Base-by-base conservation (phyloP, 1,140 invertebrate genomes). In the Pachypeltis micranthus region DNA sequence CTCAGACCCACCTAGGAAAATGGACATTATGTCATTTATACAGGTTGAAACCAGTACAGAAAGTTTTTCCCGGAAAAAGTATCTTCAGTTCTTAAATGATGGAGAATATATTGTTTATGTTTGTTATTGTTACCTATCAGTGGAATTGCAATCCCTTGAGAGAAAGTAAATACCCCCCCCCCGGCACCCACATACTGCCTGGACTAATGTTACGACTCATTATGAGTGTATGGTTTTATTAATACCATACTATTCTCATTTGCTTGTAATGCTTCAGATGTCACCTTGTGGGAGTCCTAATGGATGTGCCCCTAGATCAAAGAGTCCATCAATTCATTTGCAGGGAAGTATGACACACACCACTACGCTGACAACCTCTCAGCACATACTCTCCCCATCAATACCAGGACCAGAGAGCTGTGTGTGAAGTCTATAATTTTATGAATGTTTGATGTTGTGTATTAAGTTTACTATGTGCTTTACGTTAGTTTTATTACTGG, bases 401-500 rank as follows among this genome's bases (percentile, higher is more conserved):
- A 83, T 86, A 76, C 84, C 84, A 39, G 85, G 85, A 63, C 85
- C 85, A 54, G 85, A 86, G 74, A 86, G 84, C 78, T 86, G 85
- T 75, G 85, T 86, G 66, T 68, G 67, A 68, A 65, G 19, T 39
- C 31, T 39, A 39, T 10, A 39, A 16, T n/a, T n/a, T n/a, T n/a
- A n/a, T n/a, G n/a, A n/a, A n/a, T n/a, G n/a, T n/a, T 10, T 16
- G 31, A 39, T 39, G 31, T 39, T 7, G 7, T 39, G 31, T 10
- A 39, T 39, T 10, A 39, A 39, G 31, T 10, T 39, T 39, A 10
- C 7, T 39, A 16, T 16, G 7, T 10, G 7, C 16, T 39, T 7
- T 39, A 39, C 7, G 16, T 16, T 39, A 10, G 31, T 39, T 10
- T 39, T 39, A 16, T 39, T n/a, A n/a, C 7, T 39, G 31, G 7